Evolutionary conservation across 2,113 vertebrate species (phyloP).

Genomic region (Coturnix japonica): DNA sequence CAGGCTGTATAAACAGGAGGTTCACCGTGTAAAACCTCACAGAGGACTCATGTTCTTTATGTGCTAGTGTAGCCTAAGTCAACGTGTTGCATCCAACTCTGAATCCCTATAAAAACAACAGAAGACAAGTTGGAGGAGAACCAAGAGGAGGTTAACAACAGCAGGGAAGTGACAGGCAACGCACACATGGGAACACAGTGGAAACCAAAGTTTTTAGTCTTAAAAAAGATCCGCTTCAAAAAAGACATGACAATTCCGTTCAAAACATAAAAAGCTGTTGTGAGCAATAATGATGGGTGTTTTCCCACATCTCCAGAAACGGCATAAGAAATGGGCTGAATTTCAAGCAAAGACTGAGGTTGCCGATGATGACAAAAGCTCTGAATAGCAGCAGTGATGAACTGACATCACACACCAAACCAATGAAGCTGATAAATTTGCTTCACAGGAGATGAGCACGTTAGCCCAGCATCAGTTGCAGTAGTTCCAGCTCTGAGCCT

Average conservation of each 20-base stretch:
- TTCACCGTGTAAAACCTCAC: neutral
- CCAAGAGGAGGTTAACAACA: neutral
- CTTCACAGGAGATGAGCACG: neutral
- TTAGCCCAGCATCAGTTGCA: neutral
- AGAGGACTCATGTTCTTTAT: neutral
- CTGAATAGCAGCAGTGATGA: neutral
- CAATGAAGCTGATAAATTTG: neutral
- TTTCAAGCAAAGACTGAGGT: neutral
- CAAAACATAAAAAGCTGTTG: neutral
- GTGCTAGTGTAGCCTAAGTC: neutral
- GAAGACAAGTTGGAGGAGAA: neutral
- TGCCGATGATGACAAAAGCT: neutral
- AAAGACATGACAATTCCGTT: neutral
- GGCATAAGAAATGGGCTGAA: neutral
- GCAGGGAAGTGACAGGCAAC: neutral
- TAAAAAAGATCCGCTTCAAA: neutral
- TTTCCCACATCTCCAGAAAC: neutral
- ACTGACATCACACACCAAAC: neutral
- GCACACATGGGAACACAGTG: neutral
- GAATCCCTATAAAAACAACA: neutral
- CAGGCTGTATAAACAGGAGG: neutral
- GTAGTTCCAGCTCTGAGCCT: neutral
- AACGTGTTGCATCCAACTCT: neutral
- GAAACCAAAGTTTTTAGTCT: neutral
- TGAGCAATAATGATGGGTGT: rapidly evolving